These are phyloP conservation scores for Leptura quadrifasciata DNA, from an alignment of 2,888 invertebrate genomes.

Conservation along the genomic window DNA sequence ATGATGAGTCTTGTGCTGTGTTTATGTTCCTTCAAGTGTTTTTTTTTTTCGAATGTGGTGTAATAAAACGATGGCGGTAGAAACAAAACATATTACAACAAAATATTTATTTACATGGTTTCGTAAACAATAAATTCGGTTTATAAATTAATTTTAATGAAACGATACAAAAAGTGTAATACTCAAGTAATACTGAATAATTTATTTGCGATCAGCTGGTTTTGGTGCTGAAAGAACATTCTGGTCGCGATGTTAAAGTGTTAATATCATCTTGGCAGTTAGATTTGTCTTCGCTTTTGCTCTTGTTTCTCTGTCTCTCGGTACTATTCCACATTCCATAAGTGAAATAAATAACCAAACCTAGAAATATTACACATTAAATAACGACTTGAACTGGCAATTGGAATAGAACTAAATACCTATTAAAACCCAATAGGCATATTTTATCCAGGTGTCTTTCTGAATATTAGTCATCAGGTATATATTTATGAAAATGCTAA, in stretches of 20 bases:
- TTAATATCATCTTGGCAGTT: constrained; percentile 7
- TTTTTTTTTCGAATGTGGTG: too few relatives aligned
- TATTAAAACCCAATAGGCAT: constrained; percentile 85
- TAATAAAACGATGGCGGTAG: too few relatives aligned
- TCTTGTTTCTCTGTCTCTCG: constrained; percentile 68
- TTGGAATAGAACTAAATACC: constrained; percentile 75
- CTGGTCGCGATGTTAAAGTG: not conserved
- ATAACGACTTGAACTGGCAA: not conserved
- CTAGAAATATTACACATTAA: constrained; percentile 71
- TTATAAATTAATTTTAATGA: constrained; percentile 1
- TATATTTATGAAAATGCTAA: constrained; percentile 88
- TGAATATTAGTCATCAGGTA: constrained; percentile 90
- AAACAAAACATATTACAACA: not conserved
- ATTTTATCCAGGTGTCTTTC: constrained; percentile 86
- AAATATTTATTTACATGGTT: constrained; percentile 8
- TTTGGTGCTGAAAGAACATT: not conserved
- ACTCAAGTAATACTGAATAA: not conserved
- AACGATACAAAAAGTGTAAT: not conserved
- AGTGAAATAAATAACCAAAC: constrained; percentile 82
- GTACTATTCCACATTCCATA: constrained; percentile 85
- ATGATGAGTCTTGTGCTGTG: too few relatives aligned
- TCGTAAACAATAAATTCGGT: not conserved
- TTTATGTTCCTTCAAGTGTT: too few relatives aligned
- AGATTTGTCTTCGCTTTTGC: constrained; percentile 17
- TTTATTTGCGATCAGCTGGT: constrained; percentile 13